phyloP scores from a whole-genome alignment of 1,140 invertebrate species.

The Schmidtea mediterranea region DNA sequence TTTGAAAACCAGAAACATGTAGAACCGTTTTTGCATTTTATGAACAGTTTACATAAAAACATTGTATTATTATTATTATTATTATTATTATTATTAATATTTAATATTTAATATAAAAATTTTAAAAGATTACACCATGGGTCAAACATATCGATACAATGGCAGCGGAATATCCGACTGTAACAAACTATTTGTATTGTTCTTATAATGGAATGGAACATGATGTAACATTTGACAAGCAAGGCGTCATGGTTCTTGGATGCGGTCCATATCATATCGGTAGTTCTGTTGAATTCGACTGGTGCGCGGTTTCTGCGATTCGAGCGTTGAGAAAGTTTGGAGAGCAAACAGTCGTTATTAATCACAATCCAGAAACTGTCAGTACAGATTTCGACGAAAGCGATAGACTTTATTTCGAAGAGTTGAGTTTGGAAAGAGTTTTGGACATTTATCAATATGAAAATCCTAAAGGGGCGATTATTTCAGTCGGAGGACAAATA shows the following conservation, averaged over 20 bases:
- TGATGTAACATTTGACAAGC: conserved; percentile 13
- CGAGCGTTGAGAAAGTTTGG: conserved; percentile 11
- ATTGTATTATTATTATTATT: neutral
- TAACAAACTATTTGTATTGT: conserved; percentile 16
- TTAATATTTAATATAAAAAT: too few relatives aligned
- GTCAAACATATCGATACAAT: conserved; percentile 18
- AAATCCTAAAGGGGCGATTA: conserved; percentile 12
- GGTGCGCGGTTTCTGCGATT: conserved; percentile 16
- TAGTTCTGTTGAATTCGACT: conserved; percentile 17
- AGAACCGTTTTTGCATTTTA: too few relatives aligned
- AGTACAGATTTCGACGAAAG: conserved; percentile 18
- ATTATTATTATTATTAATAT: too few relatives aligned
- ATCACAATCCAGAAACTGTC: conserved; percentile 17
- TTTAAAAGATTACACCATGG: conserved; percentile 11
- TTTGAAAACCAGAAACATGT: too few relatives aligned
- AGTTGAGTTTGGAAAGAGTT: conserved; percentile 14
- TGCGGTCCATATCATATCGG: conserved; percentile 17
- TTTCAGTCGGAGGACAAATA: conserved; percentile 16
- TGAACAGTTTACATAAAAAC: too few relatives aligned
- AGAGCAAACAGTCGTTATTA: conserved; percentile 14
- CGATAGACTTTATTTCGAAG: conserved; percentile 16
- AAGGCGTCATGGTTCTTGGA: conserved; percentile 13
- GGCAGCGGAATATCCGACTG: conserved; percentile 16
- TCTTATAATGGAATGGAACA: conserved; percentile 16
- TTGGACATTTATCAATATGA: conserved; percentile 15